These are phyloP conservation scores for Scyliorhinus canicula DNA, from an alignment of 2,797 vertebrate genomes.

Conservation along the genomic window DNA sequence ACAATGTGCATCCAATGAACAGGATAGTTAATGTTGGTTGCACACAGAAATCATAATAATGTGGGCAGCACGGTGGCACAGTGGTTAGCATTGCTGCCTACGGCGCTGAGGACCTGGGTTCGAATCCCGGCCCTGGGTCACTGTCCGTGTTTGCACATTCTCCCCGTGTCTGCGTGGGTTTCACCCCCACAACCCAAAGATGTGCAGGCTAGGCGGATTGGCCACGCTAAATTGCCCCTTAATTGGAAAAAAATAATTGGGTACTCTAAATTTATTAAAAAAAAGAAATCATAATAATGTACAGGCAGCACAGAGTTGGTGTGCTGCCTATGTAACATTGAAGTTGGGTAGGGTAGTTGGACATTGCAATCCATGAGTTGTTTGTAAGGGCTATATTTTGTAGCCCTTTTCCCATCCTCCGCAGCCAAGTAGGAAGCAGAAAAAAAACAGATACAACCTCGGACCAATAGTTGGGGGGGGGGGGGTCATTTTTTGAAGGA, in stretches of 20 bases:
- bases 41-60: background rate
- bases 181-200: too few species aligned
- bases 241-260: too few species aligned
- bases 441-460: background rate
- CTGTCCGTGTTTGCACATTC: too few species aligned
- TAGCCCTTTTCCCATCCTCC: background rate
- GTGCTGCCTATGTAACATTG: background rate
- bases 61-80: background rate
- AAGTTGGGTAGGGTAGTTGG: background rate
- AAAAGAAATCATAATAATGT: background rate
- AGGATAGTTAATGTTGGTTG: background rate
- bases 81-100: too few species aligned
- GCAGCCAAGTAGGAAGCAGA: background rate
- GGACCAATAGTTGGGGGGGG: too few species aligned
- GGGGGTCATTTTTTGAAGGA: too few species aligned
- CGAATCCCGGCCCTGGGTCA: too few species aligned
- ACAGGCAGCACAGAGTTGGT: background rate
- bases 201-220: too few species aligned
- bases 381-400: background rate
- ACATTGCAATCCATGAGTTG: background rate
- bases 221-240: too few species aligned
- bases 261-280: too few species aligned
- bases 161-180: too few species aligned
- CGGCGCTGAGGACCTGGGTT: too few species aligned
- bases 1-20: background rate